Base-by-base conservation (phyloP, 2,113 vertebrate species). In the Psettodes erumei region DNA sequence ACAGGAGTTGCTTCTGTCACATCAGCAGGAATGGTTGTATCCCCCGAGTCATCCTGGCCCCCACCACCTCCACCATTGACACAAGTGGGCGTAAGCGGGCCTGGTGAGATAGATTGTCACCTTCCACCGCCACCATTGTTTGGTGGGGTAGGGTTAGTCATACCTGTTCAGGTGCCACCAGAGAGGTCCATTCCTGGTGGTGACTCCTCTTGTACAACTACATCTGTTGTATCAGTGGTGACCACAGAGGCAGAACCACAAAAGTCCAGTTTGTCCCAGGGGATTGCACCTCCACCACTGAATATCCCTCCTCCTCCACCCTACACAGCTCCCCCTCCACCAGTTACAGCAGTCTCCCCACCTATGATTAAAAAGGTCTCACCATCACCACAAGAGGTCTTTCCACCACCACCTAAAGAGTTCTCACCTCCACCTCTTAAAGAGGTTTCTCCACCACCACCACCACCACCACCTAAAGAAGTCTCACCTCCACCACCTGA, bases 51-150 rank as follows among this genome's bases (percentile, higher is more conserved):
- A 5, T 28, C 21, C 68, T 25, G 95, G 95, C 96, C 95, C 0
- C 96, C 95, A 0, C 98, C 97, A 0, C 96, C 96, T 0, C 95
- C 90, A 3, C 91, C 91, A 21, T 43, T 90, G 0, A 88, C 93
- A 21, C 93, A 90, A 6, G 90, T 69, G 87, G 32, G 84, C 5
- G 19, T 92, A 5, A 84, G 83, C 30, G 92, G 93, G 18, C 89
- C 92, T 0, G 95, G 96, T 54, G 96, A 96, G 61, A 82, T 89
- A 25, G 93, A 93, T 27, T 91, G 89, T 38, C 89, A 92, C 18
- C 82, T 88, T 50, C 90, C 91, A 0, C 89, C 91, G 12, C 89
- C 91, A 0, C 91, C 90, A 37, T 47, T 88, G 67, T 88, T 90
- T 54, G 40, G 68, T 60, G 81, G 75, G 30, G 79, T n/a, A 1